Evolutionary conservation across 2,888 invertebrate genomes (phyloP).

Genomic region (Aphidoletes aphidimyza): DNA sequence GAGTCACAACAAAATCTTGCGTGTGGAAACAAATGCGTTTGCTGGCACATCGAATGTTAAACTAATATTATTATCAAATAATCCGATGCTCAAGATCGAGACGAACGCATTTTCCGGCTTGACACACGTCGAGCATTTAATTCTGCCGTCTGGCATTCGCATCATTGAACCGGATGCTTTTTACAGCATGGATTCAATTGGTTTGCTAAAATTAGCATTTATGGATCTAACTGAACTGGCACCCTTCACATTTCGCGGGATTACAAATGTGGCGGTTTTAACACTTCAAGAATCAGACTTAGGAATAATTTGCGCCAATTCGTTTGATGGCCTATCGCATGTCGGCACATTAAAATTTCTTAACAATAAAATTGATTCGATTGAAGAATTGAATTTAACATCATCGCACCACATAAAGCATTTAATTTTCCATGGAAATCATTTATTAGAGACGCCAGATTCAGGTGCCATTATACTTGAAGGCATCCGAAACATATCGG

Average conservation of each 20-base stretch:
- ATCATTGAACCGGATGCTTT: conserved; percentile 83
- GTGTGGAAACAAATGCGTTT: conserved; percentile 82
- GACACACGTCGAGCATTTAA: conserved; percentile 83
- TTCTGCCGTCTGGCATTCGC: conserved; percentile 83
- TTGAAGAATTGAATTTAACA: conserved; percentile 79
- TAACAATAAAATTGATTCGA: conserved; percentile 86
- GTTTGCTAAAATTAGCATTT: conserved; percentile 81
- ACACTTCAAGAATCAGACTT: conserved; percentile 86
- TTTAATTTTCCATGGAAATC: conserved; percentile 83
- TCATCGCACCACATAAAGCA: conserved; percentile 77
- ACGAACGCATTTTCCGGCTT: conserved; percentile 86
- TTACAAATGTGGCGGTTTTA: conserved; percentile 78
- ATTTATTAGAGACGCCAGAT: conserved; percentile 80
- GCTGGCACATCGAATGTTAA: conserved; percentile 87
- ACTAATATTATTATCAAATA: conserved; percentile 83
- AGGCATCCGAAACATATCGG: conserved; percentile 77
- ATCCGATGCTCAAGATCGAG: conserved; percentile 83
- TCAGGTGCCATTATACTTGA: conserved; percentile 75
- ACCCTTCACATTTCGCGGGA: conserved; percentile 79
- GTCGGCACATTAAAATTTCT: conserved; percentile 80
- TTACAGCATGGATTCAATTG: conserved; percentile 83
- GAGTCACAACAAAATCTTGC: conserved; percentile 76
- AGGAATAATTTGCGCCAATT: conserved; percentile 77
- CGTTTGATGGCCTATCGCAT: conserved; percentile 79
- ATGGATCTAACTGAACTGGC: conserved; percentile 82